A percentile compares a stretch with the other conserved stretches of the same genome.
These are phyloP conservation scores for Melospiza georgiana DNA, from an alignment of 2,113 vertebrate species.

Conservation along the genomic window DNA sequence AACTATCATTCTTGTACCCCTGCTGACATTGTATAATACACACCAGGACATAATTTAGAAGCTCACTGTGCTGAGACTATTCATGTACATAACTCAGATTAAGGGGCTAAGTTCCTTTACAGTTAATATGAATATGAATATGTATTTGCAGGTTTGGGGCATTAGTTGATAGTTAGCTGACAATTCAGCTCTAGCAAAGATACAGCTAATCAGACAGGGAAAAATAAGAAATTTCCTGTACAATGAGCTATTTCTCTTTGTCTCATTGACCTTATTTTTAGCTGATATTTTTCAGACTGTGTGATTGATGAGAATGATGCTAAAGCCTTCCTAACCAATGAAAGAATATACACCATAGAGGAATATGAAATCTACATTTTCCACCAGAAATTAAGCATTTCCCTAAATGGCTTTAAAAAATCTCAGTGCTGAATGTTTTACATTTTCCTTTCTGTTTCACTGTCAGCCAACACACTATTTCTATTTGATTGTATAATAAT, in stretches of 20 bases:
- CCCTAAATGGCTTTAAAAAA: background rate
- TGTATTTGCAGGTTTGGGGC: background rate
- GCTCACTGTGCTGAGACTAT: background rate
- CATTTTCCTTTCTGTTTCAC: background rate
- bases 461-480: background rate
- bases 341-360: background rate
- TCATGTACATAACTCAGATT: background rate
- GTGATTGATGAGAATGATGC: background rate
- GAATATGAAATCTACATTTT: background rate
- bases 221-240: background rate
- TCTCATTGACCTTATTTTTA: slow-evolving; percentile 2
- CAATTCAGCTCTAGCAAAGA: background rate
- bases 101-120: background rate
- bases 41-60: background rate
- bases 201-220: background rate
- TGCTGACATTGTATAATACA: background rate
- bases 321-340: background rate
- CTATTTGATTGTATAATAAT: background rate
- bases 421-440: background rate
- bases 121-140: background rate
- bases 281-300: background rate
- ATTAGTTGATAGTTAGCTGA: background rate
- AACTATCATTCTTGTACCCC: background rate
- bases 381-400: background rate
- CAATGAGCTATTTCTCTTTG: background rate